phyloP scores from a whole-genome alignment of 1,140 invertebrate species.

The Phocides pigmalion region DNA sequence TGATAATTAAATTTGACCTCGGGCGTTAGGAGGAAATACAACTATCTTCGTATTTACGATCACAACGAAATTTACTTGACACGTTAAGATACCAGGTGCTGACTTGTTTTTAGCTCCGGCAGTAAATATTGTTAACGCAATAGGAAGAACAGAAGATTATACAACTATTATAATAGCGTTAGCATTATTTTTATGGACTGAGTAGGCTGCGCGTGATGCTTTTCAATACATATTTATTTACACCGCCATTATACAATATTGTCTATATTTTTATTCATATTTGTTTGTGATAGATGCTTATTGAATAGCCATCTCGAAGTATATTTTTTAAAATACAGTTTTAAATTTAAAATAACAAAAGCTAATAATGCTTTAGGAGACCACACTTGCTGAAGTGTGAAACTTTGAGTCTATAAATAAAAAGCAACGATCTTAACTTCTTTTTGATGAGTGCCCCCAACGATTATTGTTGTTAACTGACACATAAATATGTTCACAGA shows the following conservation, averaged over 20 bases:
- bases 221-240: background rate
- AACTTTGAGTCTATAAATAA: slow-evolving; percentile 40
- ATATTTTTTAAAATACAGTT: too few species aligned
- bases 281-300: too few species aligned
- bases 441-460: slow-evolving; percentile 58
- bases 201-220: background rate
- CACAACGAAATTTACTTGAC: slow-evolving; percentile 61
- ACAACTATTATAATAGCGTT: slow-evolving; percentile 39
- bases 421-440: slow-evolving; percentile 52
- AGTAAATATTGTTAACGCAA: slow-evolving; percentile 69
- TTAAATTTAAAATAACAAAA: too few species aligned
- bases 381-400: slow-evolving; percentile 27
- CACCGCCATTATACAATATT: too few species aligned
- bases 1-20: slow-evolving; percentile 75
- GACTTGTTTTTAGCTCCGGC: slow-evolving; percentile 47
- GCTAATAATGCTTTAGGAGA: background rate
- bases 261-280: too few species aligned
- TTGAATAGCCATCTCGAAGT: too few species aligned
- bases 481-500: slow-evolving; percentile 70
- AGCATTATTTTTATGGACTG: slow-evolving; percentile 13
- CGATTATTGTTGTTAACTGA: slow-evolving; percentile 68
- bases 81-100: slow-evolving; percentile 55
- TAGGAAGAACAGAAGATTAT: slow-evolving; percentile 42
- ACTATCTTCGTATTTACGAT: slow-evolving; percentile 59
- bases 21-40: slow-evolving; percentile 55